These are phyloP conservation scores for Pimpla rufipes DNA, from an alignment of 2,888 invertebrate species.

Conservation along the genomic window DNA sequence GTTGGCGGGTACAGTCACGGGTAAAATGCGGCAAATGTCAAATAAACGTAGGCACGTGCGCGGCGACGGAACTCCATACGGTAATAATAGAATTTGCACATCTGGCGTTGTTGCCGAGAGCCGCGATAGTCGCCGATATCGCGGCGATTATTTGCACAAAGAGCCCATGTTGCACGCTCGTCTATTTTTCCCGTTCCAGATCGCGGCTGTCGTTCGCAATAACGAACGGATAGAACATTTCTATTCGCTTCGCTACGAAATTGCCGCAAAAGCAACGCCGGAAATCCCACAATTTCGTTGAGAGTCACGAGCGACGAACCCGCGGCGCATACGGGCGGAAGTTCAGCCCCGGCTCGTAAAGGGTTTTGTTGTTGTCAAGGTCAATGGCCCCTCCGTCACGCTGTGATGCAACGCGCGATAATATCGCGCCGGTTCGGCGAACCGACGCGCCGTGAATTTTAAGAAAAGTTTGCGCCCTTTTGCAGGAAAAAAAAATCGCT, in stretches of 20 bases:
- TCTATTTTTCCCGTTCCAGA: background rate
- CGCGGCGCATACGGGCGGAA: constrained; percentile 4
- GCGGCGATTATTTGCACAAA: constrained; percentile 1
- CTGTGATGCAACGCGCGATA: constrained; percentile 32
- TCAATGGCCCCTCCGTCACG: constrained; percentile 49
- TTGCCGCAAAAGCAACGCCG: background rate
- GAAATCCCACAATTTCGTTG: constrained; percentile 25
- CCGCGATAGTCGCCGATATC: background rate
- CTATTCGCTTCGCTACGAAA: background rate
- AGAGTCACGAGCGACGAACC: background rate
- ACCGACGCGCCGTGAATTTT: background rate
- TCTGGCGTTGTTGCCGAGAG: constrained; percentile 4
- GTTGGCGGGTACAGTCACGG: constrained; percentile 6
- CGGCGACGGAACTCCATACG: constrained; percentile 28
- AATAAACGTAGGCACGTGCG: constrained; percentile 44
- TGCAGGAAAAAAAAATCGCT: background rate
- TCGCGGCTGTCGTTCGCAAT: background rate
- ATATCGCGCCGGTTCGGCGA: background rate
- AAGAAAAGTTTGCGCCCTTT: background rate
- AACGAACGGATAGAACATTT: background rate
- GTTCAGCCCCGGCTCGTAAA: constrained; percentile 11
- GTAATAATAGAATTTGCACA: constrained; percentile 25
- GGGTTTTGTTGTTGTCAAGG: constrained; percentile 51
- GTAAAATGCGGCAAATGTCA: constrained; percentile 32
- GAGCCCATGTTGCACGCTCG: background rate